Evolutionary conservation across 2,888 invertebrate genomes (phyloP), one percentile per base, ranked within the genome.

Genomic region (Neelides folsomi): DNA sequence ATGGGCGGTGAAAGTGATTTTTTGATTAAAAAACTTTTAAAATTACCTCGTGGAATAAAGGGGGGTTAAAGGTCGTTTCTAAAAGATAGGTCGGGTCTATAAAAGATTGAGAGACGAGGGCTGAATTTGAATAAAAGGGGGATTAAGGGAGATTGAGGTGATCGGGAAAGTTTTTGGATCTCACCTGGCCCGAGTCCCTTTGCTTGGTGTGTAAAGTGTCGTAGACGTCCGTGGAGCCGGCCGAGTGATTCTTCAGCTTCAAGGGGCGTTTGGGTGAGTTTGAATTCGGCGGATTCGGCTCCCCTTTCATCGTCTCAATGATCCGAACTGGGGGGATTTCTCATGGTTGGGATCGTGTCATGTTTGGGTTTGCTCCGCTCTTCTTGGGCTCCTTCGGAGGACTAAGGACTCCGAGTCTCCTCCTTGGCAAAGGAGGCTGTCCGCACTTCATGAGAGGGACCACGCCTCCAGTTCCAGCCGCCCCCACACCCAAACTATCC

Each of bases 211-310:
- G 60, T 35, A 64, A 59, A 6, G 60, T 57, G 47, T 64, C 64
- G 40, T 64, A 64, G 37, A 61, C 52, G 54, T 64, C 64, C 3
- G 57, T 50, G 9, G 53, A 50, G 37, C 55, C 54, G 7, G 54
- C 57, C 13, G 57, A 56, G 47, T 62, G 59, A 56, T 64, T 64
- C 50, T 53, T 56, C 47, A 64, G 46, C 55, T 59, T 62, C 46
- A 64, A 48, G 9, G 64, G 64, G 48, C 55, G 53, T 40, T 56
- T 64, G 53, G 56, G 34, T 10, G 45, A 39, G 41, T 36, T 35
- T 16, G 48, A 27, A 16, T 46, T 36, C 20, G 34, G 38, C 19
- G 8, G 48, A 39, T 19, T 40, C 7, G 12, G 18, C 36, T 37
- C 39, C 40, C 34, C 48, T 12, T 41, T 40, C 48, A 48, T 48